phyloP scores from a whole-genome alignment of 2,797 vertebrate genomes.

The Bovichtus variegatus region DNA sequence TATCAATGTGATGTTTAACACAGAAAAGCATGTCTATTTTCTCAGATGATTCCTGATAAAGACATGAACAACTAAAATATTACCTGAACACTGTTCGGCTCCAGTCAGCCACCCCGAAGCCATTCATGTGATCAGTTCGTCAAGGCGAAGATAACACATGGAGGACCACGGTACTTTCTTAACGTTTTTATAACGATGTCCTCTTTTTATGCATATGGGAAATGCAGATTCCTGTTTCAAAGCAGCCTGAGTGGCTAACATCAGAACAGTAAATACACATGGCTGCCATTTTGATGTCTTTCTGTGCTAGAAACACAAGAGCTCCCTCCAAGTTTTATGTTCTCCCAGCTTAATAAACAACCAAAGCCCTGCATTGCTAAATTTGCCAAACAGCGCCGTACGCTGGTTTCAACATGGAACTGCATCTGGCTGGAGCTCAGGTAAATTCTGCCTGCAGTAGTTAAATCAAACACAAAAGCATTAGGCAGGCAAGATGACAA shows the following conservation, averaged over 20 bases:
- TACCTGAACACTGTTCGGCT: not conserved
- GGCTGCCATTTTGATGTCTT: conserved; percentile 79
- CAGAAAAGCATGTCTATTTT: not conserved
- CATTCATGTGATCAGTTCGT: not conserved
- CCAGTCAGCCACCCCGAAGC: not conserved
- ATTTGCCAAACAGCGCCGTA: conserved; percentile 52
- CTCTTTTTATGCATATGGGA: not conserved
- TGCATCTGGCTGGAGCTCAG: conserved; percentile 9
- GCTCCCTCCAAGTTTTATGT: conserved; percentile 66
- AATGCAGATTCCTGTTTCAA: not conserved
- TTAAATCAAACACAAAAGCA: not conserved
- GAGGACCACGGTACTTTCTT: not conserved
- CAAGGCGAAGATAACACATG: not conserved
- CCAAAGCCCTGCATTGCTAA: conserved; percentile 10
- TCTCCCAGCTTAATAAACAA: conserved; percentile 48
- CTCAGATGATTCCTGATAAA: not conserved
- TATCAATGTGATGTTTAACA: conserved; percentile 43
- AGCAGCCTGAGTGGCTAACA: not conserved
- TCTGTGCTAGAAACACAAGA: conserved; percentile 60
- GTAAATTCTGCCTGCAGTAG: not conserved
- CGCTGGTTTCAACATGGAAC: conserved; percentile 27
- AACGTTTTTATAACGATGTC: not conserved
- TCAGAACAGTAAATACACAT: conserved; percentile 28
- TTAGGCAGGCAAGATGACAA: not conserved
- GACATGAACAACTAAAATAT: not conserved